Conservation (phyloP, 23 tunicate genomes). For the Styela plicata region DNA sequence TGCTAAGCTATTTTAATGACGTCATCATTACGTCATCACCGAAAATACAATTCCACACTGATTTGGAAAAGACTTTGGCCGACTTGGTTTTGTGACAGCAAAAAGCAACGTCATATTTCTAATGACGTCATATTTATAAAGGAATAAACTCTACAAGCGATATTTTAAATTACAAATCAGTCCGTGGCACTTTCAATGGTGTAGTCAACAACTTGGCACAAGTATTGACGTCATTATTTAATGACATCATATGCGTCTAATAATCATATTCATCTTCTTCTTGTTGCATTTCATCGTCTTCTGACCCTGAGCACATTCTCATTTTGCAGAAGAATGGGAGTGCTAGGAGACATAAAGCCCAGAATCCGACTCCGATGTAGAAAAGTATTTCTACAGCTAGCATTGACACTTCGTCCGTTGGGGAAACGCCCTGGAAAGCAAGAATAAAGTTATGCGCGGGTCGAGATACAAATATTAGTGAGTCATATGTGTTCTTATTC, state of each 20-base stretch:
- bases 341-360: conserved; percentile 58
- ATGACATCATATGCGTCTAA: background rate
- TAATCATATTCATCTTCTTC: conserved; percentile 46
- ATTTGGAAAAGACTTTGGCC: no score
- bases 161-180: background rate
- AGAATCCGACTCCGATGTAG: conserved; percentile 72
- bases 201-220: background rate
- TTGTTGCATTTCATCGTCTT: conserved; percentile 56
- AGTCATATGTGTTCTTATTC: no score
- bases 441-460: no score
- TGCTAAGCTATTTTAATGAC: no score
- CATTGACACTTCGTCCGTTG: conserved; percentile 19
- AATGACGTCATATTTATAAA: background rate
- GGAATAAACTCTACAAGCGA: background rate
- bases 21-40: no score
- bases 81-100: background rate
- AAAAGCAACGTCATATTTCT: background rate
- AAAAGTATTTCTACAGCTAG: conserved; percentile 45
- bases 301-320: conserved; percentile 68
- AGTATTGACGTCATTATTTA: background rate
- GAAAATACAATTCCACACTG: no score
- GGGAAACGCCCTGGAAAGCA: conserved; percentile 40
- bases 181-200: background rate
- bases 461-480: no score
- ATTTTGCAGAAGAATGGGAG: conserved; percentile 86